Percentiles rank a stretch among this genome's conserved stretches.
These are phyloP conservation scores for Bungarus multicinctus DNA, from an alignment of 2,113 vertebrate genomes.

Conservation along the genomic window DNA sequence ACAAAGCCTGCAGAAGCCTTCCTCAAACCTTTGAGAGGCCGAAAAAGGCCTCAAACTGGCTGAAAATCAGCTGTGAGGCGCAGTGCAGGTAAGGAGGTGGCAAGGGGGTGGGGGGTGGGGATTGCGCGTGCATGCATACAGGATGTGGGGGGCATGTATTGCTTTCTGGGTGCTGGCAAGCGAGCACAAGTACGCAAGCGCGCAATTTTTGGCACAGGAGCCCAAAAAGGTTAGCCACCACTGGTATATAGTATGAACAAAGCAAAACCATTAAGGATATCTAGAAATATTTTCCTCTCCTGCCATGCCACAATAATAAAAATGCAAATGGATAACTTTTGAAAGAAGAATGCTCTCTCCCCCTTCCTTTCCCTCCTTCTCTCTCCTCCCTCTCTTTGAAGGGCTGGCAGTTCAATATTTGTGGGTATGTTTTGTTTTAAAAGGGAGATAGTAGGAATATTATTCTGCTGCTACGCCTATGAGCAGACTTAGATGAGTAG, in stretches of 20 bases:
- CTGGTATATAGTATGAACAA: background rate
- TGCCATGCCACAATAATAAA: background rate
- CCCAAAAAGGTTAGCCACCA: too few species aligned
- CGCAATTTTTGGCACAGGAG: too few species aligned
- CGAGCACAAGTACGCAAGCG: too few species aligned
- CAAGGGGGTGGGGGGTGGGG: too few species aligned
- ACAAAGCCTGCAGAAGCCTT: too few species aligned
- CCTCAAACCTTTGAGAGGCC: too few species aligned
- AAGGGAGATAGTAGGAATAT: background rate
- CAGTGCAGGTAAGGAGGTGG: too few species aligned
- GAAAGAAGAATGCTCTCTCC: background rate
- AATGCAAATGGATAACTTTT: background rate
- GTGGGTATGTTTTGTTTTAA: background rate
- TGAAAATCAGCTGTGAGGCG: too few species aligned
- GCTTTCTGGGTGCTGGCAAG: too few species aligned
- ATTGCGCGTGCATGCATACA: too few species aligned
- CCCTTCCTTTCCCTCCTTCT: background rate
- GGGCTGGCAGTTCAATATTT: background rate
- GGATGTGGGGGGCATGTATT: too few species aligned
- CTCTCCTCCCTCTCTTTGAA: background rate
- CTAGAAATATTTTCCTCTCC: background rate
- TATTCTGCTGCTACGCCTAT: background rate
- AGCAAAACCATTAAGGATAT: background rate
- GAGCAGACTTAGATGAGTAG: background rate
- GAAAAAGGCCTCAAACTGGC: too few species aligned